These are phyloP conservation scores for Planococcus citri DNA, from an alignment of 1,140 invertebrate genomes.

Conservation along the genomic window DNA sequence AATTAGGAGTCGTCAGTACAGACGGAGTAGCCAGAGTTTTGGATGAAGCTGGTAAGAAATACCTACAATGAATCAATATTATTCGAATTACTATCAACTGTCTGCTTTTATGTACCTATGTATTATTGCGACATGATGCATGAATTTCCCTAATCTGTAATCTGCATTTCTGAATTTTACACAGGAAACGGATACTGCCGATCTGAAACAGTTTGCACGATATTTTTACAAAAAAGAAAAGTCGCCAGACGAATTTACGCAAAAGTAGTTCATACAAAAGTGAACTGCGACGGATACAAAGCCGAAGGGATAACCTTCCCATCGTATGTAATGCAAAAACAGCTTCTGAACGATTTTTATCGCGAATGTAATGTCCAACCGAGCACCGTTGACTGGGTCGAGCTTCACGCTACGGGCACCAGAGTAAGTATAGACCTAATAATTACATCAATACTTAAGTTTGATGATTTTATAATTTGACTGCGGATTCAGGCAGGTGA, in stretches of 20 bases:
- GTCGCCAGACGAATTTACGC: conserved; percentile 64
- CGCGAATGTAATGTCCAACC: not conserved
- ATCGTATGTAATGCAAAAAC: conserved; percentile 61
- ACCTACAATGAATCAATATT: not conserved
- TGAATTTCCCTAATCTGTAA: no score
- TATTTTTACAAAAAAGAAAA: conserved; percentile 66
- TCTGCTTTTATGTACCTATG: not conserved
- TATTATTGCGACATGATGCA: not conserved
- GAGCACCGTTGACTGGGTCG: not conserved
- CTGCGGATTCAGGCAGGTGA: not conserved
- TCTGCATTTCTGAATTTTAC: no score
- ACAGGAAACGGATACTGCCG: conserved; percentile 53
- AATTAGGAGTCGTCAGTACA: conserved; percentile 58
- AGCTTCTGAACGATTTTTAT: conserved; percentile 40
- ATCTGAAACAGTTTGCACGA: conserved; percentile 55
- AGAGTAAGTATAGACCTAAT: not conserved
- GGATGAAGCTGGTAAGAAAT: conserved; percentile 49
- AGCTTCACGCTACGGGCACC: conserved; percentile 10
- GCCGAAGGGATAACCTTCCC: conserved; percentile 62
- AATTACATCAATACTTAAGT: no score
- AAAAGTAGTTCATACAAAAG: conserved; percentile 48
- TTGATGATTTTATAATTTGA: not conserved
- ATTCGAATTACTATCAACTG: no score
- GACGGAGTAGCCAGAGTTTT: conserved; percentile 81
- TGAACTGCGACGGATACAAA: conserved; percentile 77